Base-by-base conservation (phyloP, 1,140 invertebrate genomes). In the Macrobrachium nipponense region DNA sequence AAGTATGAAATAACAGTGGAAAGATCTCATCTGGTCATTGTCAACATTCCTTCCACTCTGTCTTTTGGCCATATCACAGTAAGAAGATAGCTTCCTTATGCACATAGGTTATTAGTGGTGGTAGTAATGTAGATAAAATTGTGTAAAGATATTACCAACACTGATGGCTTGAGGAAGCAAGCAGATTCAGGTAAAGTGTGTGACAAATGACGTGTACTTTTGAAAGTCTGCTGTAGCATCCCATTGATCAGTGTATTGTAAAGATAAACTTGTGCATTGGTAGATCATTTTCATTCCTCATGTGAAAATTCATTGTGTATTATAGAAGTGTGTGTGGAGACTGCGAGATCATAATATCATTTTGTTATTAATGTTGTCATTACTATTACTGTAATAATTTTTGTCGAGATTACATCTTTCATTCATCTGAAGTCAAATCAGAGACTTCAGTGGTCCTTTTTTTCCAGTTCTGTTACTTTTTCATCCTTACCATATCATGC, bases 221-320 rank as follows among this genome's bases (percentile, higher is more conserved):
- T 27, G 59, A 43, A 61, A 72, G 72, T 82, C 81, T n/a, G 70
- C 62, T 73, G 23, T 70, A 60, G 81, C 70, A 82, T 82, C 72
- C 60, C 75, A 72, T 82, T 82, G 23, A 73, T 82, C 44, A 70
- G 27, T 82, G 81, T 82, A 51, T 51, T 51, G 51, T 51, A 51
- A 51, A 60, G 61, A 82, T 36, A 75, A 62, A 80, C 61, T 62
- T 66, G 62, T 66, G 78, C 75, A 73, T 60, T 18, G 62, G 70
- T 82, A 75, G 81, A 18, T 82, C 78, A 60, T 75, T 73, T 80
- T 82, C 80, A 82, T 82, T 82, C 81, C 81, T 82, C 70, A 73
- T 82, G 72, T 82, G 81, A 75, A 72, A 70, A 75, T 62, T 75
- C 78, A 66, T 80, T 66, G 66, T 14, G 73, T 61, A 36, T 62